A percentile compares a stretch with the other conserved stretches of the same genome.
phyloP scores from a whole-genome alignment of 2,888 invertebrate species.

The Catocala fraxini region DNA sequence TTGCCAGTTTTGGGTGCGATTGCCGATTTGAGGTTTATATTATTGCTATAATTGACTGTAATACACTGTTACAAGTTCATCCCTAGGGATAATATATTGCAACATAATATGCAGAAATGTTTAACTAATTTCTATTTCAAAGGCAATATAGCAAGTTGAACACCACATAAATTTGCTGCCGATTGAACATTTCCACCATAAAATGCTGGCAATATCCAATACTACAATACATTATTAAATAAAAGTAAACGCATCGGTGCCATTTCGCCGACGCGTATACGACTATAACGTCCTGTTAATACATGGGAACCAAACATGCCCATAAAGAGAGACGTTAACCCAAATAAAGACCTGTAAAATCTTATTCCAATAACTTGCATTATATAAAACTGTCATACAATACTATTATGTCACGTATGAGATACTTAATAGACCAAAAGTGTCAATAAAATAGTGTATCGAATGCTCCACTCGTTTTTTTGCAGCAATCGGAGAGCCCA shows the following conservation, averaged over 20 bases:
- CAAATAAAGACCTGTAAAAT: constrained; percentile 58
- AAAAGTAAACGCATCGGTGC: constrained; percentile 1
- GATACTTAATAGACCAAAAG: constrained; percentile 64
- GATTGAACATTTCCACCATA: constrained; percentile 2
- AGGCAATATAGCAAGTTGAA: too few species aligned
- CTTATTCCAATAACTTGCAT: constrained; percentile 51
- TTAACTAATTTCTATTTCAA: too few species aligned
- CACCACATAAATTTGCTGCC: not conserved
- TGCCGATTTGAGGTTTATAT: too few species aligned
- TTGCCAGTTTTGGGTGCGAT: too few species aligned
- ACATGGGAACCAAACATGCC: constrained; percentile 19
- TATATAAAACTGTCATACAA: constrained; percentile 43
- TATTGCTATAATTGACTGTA: too few species aligned
- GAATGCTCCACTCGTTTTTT: constrained; percentile 64
- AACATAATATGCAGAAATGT: too few species aligned
- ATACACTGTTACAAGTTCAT: too few species aligned
- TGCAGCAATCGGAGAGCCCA: constrained; percentile 63
- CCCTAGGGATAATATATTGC: too few species aligned
- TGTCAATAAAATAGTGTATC: constrained; percentile 67
- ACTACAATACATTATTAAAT: not conserved
- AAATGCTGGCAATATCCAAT: not conserved
- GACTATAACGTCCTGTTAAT: constrained; percentile 34
- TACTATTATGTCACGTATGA: constrained; percentile 50
- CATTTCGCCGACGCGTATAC: not conserved
- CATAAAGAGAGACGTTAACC: constrained; percentile 56